Base-by-base conservation (phyloP, 2,888 invertebrate genomes). In the Pardosa pseudoannulata region DNA sequence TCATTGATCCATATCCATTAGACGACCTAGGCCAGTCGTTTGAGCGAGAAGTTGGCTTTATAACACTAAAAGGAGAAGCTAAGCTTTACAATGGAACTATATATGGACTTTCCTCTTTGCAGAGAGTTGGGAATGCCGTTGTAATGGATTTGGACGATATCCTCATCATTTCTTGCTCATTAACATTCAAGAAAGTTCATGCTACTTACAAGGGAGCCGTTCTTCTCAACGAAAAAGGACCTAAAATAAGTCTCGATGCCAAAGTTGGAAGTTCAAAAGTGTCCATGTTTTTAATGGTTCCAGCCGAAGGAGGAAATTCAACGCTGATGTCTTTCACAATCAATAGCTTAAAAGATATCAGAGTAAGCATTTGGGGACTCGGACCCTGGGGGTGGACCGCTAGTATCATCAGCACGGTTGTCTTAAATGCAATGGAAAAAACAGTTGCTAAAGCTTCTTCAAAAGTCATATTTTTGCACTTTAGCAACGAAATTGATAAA, bases 371-470 rank as follows among this genome's bases (percentile, higher is more conserved):
- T 19, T 71, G 16, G 27, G 87, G 87, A 13, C 56, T 87, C 7
- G 87, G 87, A 39, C 75, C 87, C 7, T 36, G 62, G 70, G 87
- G 87, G n/a, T 87, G 87, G 87, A 32, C 71, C 2, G 87, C 87
- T 0, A 67, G 87, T 65, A 32, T 87, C 13, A 50, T 87, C 2
- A 87, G 87, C 19, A 87, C 79, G 0, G 50, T 87, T n/a, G 80
- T 56, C 2, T 31, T 87, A 7, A 87, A 87, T 72, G 79, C 80
- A 9, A 29, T 87, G 27, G 87, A 87, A n/a, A 74, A 87, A 72
- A 75, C 74, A 1, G 87, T 80, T 16, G 87, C 87, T 2, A 87
- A 80, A 56, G 68, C 71, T 29, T 71, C 87, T n/a, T 87, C 87
- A 7, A 7, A 71, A 1, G 76, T 71, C 41, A 28, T 79, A 6